These are phyloP conservation scores for Rhagonycha lutea DNA, from an alignment of 2,888 invertebrate genomes.

Conservation along the genomic window DNA sequence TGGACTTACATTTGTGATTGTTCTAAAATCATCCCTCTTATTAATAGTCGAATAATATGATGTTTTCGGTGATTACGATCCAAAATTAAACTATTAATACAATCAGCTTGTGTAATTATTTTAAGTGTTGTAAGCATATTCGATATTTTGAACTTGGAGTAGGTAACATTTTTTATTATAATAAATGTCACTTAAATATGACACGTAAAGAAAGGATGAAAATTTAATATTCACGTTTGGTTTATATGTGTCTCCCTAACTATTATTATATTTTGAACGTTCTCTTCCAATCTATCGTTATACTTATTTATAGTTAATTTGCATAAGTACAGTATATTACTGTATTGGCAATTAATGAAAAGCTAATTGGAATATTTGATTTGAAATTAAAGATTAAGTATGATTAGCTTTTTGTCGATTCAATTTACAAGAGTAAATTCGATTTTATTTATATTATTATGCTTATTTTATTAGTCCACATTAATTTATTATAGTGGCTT, in stretches of 20 bases:
- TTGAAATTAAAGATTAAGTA: neutral
- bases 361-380: neutral
- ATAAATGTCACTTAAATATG: neutral
- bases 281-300: neutral
- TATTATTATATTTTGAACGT: neutral
- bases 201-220: neutral
- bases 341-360: neutral
- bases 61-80: neutral
- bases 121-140: neutral
- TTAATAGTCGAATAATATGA: neutral
- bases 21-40: neutral
- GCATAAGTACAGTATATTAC: neutral
- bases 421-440: neutral
- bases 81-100: neutral
- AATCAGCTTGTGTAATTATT: neutral
- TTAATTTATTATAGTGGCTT: neutral
- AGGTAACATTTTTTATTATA: neutral
- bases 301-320: neutral
- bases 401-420: neutral
- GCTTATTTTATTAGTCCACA: neutral
- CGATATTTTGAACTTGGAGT: neutral
- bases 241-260: neutral
- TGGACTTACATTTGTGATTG: neutral
- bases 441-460: neutral
- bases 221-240: neutral